phyloP scores from a whole-genome alignment of 2,113 vertebrate species.

The Mus spicilegus region DNA sequence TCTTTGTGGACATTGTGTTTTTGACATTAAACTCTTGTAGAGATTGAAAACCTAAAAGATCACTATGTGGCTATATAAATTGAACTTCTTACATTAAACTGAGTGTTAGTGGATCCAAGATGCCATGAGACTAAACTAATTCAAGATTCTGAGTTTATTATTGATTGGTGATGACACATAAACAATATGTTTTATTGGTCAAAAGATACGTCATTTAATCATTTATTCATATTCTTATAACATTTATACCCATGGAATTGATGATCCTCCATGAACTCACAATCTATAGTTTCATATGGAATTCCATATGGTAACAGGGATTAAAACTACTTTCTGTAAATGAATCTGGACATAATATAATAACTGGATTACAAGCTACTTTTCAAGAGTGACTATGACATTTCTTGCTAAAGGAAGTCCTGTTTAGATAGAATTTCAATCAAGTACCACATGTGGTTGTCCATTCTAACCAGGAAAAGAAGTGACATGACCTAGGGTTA shows the following conservation, averaged over 20 bases:
- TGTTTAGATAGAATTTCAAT: not conserved
- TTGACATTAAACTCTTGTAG: not conserved
- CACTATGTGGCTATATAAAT: not conserved
- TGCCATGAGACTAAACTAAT: not conserved
- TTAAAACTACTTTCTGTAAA: not conserved
- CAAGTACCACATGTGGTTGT: not conserved
- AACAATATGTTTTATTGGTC: not conserved
- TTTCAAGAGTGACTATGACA: not conserved
- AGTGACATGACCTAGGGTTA: not conserved
- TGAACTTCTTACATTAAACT: not conserved
- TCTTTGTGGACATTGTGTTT: not conserved
- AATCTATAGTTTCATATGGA: not conserved
- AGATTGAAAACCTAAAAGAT: not conserved
- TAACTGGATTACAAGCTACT: not conserved
- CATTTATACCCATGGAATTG: not conserved
- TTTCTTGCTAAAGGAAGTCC: not conserved
- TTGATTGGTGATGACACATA: not conserved
- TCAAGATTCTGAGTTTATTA: not conserved
- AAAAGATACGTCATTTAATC: not conserved
- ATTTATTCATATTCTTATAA: not conserved
- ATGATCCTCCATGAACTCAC: not conserved
- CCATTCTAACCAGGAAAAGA: slow-evolving; percentile 31
- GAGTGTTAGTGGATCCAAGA: not conserved
- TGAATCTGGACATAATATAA: not conserved
- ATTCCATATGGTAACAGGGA: not conserved